Percentiles rank a stretch among this genome's conserved stretches.
phyloP scores from a whole-genome alignment of 2,888 invertebrate species.

The Keiferia lycopersicella region DNA sequence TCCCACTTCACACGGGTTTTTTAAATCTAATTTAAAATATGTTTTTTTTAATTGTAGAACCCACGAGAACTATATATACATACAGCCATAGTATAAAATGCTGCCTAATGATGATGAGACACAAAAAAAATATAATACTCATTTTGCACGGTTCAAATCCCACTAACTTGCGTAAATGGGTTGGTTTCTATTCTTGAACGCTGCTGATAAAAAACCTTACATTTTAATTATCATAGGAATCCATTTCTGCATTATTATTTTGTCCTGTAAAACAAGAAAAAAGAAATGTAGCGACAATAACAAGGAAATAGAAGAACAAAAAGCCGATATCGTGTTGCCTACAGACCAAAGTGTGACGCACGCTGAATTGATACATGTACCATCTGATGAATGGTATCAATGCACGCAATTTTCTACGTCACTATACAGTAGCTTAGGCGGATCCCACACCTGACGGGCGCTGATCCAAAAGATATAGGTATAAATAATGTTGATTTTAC shows the following conservation, averaged over 20 bases:
- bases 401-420: constrained; percentile 1
- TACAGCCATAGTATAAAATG: too few relatives aligned
- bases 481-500: too few relatives aligned
- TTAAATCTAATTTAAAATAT: background rate
- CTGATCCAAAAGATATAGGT: too few relatives aligned
- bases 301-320: background rate
- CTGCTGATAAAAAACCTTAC: too few relatives aligned
- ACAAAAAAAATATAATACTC: too few relatives aligned
- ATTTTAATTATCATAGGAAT: too few relatives aligned
- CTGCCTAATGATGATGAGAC: too few relatives aligned
- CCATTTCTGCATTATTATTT: too few relatives aligned
- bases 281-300: background rate
- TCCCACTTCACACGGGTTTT: constrained; percentile 40
- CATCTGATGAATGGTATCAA: constrained; percentile 4
- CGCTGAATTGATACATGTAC: background rate
- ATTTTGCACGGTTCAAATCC: too few relatives aligned
- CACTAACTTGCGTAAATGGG: too few relatives aligned
- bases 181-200: too few relatives aligned
- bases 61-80: background rate
- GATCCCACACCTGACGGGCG: too few relatives aligned
- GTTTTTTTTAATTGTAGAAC: constrained; percentile 20
- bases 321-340: background rate
- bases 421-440: background rate
- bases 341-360: background rate
- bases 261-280: background rate